A percentile compares a stretch with the other conserved stretches of the same genome.
Evolutionary conservation across 2,113 vertebrate genomes (phyloP).

Genomic region (Galbula dea): DNA sequence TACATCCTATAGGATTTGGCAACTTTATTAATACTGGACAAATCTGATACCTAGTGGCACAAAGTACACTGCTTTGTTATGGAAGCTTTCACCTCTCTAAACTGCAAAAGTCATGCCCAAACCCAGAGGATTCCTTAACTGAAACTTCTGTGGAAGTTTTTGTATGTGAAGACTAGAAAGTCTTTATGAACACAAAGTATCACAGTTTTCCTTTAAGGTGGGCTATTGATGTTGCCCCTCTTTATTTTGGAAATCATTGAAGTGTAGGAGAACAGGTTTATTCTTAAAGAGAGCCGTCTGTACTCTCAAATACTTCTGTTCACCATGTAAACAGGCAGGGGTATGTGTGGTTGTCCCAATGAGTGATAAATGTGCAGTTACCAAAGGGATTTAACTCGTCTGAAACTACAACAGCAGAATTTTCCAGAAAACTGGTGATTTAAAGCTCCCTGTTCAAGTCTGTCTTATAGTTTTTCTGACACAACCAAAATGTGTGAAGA

Average conservation of each 20-base stretch:
- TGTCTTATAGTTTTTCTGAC: not conserved
- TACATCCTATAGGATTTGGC: not conserved
- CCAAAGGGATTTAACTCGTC: not conserved
- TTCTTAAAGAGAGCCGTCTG: not conserved
- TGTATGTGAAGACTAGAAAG: not conserved
- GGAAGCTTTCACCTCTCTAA: not conserved
- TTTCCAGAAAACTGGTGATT: too few relatives aligned
- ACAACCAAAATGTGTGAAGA: too few relatives aligned
- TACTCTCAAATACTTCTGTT: too few relatives aligned
- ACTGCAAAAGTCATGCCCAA: not conserved
- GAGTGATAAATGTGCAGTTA: too few relatives aligned
- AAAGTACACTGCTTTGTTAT: not conserved
- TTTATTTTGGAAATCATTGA: not conserved
- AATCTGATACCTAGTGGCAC: not conserved
- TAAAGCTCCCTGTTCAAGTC: not conserved
- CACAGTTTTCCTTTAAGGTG: not conserved
- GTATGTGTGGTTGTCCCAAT: not conserved
- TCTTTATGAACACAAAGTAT: not conserved
- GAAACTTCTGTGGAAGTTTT: not conserved
- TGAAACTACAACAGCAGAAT: not conserved
- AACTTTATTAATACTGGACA: not conserved
- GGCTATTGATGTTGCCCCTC: not conserved
- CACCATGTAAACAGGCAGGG: fast-evolving
- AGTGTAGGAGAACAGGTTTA: not conserved
- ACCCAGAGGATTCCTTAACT: not conserved